Evolutionary conservation across 2,797 vertebrate species (phyloP).

Genomic region (Garrulus glandarius): DNA sequence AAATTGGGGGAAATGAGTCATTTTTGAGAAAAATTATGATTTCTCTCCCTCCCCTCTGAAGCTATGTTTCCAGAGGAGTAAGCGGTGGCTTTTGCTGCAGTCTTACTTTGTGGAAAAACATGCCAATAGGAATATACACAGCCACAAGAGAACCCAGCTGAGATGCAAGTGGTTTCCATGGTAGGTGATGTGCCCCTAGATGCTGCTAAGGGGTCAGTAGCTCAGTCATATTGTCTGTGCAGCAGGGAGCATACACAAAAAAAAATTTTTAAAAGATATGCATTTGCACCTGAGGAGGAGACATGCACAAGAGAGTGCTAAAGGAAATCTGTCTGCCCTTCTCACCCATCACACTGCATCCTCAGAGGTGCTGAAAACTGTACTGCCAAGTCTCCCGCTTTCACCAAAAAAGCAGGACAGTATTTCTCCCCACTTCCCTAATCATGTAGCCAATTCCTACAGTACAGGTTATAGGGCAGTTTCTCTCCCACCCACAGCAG

Average conservation of each 20-base stretch:
- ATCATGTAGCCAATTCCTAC: background rate
- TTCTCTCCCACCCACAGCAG: background rate
- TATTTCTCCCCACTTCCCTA: background rate
- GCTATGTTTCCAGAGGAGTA: background rate
- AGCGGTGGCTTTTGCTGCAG: background rate
- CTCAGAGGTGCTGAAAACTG: background rate
- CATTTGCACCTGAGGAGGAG: background rate
- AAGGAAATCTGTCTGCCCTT: background rate
- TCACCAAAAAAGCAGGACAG: background rate
- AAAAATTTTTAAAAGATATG: rapidly evolving
- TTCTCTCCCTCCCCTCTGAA: background rate
- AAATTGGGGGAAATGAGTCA: background rate
- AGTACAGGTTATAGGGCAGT: background rate
- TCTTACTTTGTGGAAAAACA: background rate
- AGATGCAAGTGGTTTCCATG: background rate
- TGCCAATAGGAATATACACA: background rate
- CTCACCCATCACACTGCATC: background rate
- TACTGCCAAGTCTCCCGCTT: rapidly evolving
- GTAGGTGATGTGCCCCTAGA: rapidly evolving
- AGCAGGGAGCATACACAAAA: background rate
- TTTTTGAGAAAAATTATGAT: background rate
- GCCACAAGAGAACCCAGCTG: background rate
- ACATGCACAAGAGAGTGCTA: background rate
- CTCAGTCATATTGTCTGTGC: background rate
- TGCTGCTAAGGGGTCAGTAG: background rate